Percentiles rank a stretch among this genome's conserved stretches.
phyloP scores from a whole-genome alignment of 2,113 vertebrate genomes.

The Camelus bactrianus region DNA sequence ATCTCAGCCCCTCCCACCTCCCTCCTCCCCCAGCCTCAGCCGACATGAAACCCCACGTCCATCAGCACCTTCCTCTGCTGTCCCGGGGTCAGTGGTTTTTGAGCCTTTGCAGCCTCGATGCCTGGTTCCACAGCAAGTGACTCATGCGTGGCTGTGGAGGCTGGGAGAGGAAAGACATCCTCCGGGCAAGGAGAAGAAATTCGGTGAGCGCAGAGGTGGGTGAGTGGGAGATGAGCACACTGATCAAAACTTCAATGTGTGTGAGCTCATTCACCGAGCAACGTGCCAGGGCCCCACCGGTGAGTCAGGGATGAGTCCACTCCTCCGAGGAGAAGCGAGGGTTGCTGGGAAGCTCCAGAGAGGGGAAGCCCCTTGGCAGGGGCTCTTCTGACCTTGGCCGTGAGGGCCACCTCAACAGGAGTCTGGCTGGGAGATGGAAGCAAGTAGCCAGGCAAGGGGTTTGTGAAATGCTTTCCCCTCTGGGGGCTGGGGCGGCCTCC shows the following conservation, averaged over 20 bases:
- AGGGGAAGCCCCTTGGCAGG: background rate
- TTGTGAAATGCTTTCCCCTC: background rate
- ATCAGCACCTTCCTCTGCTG: background rate
- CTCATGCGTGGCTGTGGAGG: slow-evolving; percentile 61
- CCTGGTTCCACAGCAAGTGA: slow-evolving; percentile 64
- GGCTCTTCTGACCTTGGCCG: background rate
- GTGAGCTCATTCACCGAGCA: slow-evolving; percentile 40
- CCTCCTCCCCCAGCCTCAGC: background rate
- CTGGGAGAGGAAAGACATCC: slow-evolving; percentile 64
- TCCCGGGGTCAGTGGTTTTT: background rate
- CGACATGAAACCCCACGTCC: rapidly evolving
- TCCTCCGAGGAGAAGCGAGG: background rate
- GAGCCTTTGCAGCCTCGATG: slow-evolving; percentile 2
- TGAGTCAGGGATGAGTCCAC: background rate
- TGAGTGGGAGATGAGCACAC: slow-evolving; percentile 37
- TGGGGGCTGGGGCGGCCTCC: background rate
- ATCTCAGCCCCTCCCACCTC: background rate
- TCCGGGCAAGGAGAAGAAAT: slow-evolving; percentile 65
- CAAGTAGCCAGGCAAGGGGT: background rate
- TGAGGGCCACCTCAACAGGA: background rate
- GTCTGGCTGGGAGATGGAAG: background rate
- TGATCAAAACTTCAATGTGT: background rate
- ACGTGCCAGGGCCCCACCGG: background rate
- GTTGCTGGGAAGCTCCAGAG: background rate
- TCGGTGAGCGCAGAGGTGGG: slow-evolving; percentile 26